A percentile compares a stretch with the other conserved stretches of the same genome.
Evolutionary conservation across 2,113 vertebrate genomes (phyloP).

Genomic region (Symphodus melops): DNA sequence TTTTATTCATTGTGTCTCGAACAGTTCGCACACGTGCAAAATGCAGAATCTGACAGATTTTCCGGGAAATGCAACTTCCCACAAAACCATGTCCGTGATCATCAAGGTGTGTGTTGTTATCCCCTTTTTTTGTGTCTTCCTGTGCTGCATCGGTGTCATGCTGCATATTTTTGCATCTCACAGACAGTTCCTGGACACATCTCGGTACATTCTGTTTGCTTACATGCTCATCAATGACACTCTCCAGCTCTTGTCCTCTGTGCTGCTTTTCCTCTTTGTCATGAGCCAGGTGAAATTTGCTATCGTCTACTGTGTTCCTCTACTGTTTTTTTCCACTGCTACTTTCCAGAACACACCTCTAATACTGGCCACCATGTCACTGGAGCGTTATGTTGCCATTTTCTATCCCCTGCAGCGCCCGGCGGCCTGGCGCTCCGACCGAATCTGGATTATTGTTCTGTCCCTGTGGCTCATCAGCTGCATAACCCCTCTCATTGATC

Average conservation of each 20-base stretch:
- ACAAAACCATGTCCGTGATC: constrained; percentile 61
- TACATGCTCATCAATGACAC: constrained; percentile 84
- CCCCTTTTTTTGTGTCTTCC: constrained; percentile 77
- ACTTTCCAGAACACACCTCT: constrained; percentile 80
- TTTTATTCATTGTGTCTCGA: background rate
- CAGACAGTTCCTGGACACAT: constrained; percentile 76
- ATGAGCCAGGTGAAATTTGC: constrained; percentile 68
- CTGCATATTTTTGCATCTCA: constrained; percentile 79
- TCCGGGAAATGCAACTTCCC: constrained; percentile 60
- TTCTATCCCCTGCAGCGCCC: constrained; percentile 77
- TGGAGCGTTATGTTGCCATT: constrained; percentile 85
- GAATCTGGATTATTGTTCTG: constrained; percentile 77
- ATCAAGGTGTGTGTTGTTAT: constrained; percentile 79
- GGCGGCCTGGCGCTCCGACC: constrained; percentile 70
- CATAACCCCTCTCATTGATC: constrained; percentile 45
- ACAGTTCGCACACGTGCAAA: constrained; percentile 8
- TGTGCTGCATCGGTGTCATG: constrained; percentile 76
- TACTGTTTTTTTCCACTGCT: constrained; percentile 73
- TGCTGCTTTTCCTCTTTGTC: constrained; percentile 77
- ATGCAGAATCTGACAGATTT: constrained; percentile 79
- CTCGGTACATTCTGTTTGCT: constrained; percentile 82
- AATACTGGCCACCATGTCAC: constrained; percentile 82
- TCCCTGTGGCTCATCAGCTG: constrained; percentile 72
- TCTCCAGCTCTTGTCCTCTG: constrained; percentile 75
- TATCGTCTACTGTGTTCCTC: constrained; percentile 58